A percentile compares a stretch with the other conserved stretches of the same genome.
phyloP scores from a whole-genome alignment of 2,797 vertebrate species.

The Acanthurus tractus region DNA sequence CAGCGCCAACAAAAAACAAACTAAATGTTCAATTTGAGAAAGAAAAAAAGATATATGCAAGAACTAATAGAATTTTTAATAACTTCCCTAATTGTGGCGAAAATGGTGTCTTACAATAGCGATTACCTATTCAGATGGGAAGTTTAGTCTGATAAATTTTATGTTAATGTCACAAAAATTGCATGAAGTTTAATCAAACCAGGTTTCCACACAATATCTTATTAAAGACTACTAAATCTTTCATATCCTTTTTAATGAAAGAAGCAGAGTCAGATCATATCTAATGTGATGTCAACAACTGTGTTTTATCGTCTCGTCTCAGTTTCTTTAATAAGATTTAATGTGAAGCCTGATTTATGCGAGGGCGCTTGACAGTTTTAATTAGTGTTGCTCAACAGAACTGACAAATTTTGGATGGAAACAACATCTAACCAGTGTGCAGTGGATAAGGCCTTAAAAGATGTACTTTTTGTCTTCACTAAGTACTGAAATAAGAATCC shows the following conservation, averaged over 20 bases:
- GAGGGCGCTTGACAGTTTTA: no score
- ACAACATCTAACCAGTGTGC: neutral
- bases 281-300: neutral
- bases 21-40: neutral
- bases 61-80: neutral
- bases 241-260: neutral
- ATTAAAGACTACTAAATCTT: neutral
- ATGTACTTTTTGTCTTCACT: neutral
- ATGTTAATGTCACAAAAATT: neutral
- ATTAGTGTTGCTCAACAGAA: no score
- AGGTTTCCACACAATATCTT: neutral
- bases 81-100: neutral
- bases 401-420: no score
- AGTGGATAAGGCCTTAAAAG: neutral
- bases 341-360: no score
- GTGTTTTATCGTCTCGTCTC: neutral
- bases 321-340: neutral
- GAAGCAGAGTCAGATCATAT: neutral
- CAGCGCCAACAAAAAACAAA: no score
- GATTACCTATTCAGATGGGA: neutral
- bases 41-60: neutral
- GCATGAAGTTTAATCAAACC: neutral
- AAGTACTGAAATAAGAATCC: slow-evolving; percentile 1
- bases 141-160: neutral
- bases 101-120: neutral